Conservation (phyloP, 2,888 invertebrate species). For the Macrosiphum euphorbiae region DNA sequence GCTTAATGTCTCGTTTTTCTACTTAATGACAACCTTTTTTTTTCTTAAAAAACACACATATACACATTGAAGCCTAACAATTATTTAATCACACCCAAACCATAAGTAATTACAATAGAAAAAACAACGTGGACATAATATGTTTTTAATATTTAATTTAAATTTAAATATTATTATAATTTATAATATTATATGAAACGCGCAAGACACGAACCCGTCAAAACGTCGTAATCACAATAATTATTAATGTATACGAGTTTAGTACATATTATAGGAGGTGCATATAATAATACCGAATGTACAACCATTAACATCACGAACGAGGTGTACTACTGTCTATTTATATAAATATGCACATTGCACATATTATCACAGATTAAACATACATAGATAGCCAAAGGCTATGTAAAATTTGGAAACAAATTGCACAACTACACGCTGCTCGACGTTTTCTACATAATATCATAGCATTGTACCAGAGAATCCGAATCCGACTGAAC, state of each 20-base stretch:
- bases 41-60: not conserved
- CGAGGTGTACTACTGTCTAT: not conserved
- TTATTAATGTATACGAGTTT: not conserved
- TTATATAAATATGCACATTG: too few relatives aligned
- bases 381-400: too few relatives aligned
- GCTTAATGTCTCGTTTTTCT: not conserved
- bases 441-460: not conserved
- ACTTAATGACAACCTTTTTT: not conserved
- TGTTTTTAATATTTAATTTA: not conserved
- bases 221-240: not conserved
- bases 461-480: too few relatives aligned
- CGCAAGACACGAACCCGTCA: not conserved
- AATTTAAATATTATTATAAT: not conserved
- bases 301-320: not conserved
- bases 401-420: too few relatives aligned
- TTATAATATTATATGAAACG: not conserved
- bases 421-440: too few relatives aligned
- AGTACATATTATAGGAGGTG: too few relatives aligned
- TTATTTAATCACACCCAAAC: not conserved
- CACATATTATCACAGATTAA: too few relatives aligned
- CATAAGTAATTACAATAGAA: not conserved
- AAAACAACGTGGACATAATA: not conserved
- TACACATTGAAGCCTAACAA: not conserved
- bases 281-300: not conserved
- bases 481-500: too few relatives aligned